Conservation (phyloP, 2,888 invertebrate species). For the Agriopis aurantiaria region DNA sequence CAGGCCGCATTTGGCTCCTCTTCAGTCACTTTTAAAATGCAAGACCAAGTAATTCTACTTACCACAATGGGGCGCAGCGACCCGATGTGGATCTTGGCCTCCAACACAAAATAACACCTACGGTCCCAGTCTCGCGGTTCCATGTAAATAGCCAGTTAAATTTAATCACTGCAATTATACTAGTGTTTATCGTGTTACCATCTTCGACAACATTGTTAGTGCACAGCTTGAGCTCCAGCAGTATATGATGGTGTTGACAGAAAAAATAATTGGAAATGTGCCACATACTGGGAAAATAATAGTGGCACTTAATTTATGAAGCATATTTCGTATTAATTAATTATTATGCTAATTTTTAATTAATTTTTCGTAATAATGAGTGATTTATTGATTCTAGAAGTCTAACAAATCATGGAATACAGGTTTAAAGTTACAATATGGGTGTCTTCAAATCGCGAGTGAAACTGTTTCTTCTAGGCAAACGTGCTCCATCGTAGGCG, state of each 20-base stretch:
- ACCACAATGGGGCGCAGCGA: too few species aligned
- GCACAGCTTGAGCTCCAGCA: constrained; percentile 23
- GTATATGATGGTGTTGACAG: constrained; percentile 17
- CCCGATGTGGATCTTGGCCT: too few species aligned
- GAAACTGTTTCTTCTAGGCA: too few species aligned
- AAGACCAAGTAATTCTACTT: too few species aligned
- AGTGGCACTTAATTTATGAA: constrained; percentile 7
- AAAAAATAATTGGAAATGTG: constrained; percentile 15
- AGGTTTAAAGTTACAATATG: neutral
- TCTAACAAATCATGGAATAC: neutral
- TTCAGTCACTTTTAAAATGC: too few species aligned
- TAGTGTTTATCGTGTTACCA: neutral
- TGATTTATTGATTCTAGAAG: constrained; percentile 13
- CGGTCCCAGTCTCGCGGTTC: too few species aligned
- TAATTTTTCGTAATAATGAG: constrained; percentile 4
- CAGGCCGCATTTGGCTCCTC: too few species aligned
- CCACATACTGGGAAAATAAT: constrained; percentile 25
- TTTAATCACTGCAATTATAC: neutral
- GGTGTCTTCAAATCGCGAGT: too few species aligned
- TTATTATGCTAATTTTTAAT: constrained; percentile 25
- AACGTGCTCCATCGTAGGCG: too few species aligned
- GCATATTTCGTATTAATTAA: constrained; percentile 21
- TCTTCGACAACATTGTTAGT: constrained; percentile 3
- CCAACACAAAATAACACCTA: too few species aligned
- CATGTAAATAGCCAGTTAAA: too few species aligned